Evolutionary conservation across 1,140 invertebrate genomes (phyloP).

Genomic region (Drosophila takahashii): DNA sequence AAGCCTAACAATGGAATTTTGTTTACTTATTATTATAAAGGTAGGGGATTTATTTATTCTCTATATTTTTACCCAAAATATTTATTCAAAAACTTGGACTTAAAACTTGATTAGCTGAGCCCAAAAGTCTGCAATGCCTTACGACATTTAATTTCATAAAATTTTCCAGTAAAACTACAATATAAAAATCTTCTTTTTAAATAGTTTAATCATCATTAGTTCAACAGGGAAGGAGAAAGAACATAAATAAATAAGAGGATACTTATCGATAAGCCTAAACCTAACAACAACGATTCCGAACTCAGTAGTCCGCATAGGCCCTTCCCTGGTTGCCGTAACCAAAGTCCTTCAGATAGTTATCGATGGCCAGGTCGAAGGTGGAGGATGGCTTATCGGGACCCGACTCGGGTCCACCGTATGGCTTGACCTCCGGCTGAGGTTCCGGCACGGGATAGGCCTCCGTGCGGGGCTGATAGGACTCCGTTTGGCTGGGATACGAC

Average conservation of each 20-base stretch:
- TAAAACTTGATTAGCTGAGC: background rate
- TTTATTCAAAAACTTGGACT: too few relatives aligned
- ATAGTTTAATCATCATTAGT: slow-evolving; percentile 40
- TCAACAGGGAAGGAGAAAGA: slow-evolving; percentile 23
- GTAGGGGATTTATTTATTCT: too few relatives aligned
- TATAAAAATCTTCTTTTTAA: background rate
- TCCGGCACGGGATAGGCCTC: slow-evolving; percentile 43
- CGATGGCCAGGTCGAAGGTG: slow-evolving; percentile 66
- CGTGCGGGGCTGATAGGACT: slow-evolving; percentile 36
- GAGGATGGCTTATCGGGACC: slow-evolving; percentile 53
- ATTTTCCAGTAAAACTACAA: too few relatives aligned
- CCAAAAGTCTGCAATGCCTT: slow-evolving; percentile 16
- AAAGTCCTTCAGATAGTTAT: slow-evolving; percentile 74
- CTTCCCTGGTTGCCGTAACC: slow-evolving; percentile 71
- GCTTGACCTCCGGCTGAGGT: slow-evolving; percentile 45
- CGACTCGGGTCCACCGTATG: slow-evolving; percentile 35
- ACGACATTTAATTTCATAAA: background rate
- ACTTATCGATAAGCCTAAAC: slow-evolving; percentile 26
- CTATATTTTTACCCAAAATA: too few relatives aligned
- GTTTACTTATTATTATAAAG: background rate
- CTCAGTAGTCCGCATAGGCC: slow-evolving; percentile 57
- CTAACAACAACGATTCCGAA: slow-evolving; percentile 52
- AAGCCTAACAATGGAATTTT: background rate
- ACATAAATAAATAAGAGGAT: slow-evolving; percentile 20
- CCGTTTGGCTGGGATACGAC: slow-evolving; percentile 31